Evolutionary conservation across 2,113 vertebrate species (phyloP), one percentile per base, ranked within the genome.

Genomic region (Vulpes lagopus): DNA sequence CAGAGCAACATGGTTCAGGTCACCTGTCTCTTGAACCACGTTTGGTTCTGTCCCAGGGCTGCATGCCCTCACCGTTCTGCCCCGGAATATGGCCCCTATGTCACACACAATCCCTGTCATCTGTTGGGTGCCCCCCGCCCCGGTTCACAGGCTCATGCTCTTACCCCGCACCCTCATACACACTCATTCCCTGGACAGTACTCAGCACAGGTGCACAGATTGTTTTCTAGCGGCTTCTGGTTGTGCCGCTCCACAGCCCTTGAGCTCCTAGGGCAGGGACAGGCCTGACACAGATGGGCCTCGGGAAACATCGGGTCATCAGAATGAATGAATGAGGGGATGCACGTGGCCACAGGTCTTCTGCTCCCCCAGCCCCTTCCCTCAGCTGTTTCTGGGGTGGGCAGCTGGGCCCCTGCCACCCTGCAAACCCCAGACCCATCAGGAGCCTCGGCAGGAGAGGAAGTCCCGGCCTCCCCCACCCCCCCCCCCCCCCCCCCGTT

Each of bases 281-380:
- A 5, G 35, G 25, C 55, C 53, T 1, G 14, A 35, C 55, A 11
- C 22, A 0, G 1, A 12, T 0, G 19, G 9, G n/a, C 38, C 71
- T 80, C 38, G 0, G 16, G 73, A 73, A 43, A 64, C 22, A 0
- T 20, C 3, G 35, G 74, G 74, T 30, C 74, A 17, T 10, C 32
- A 38, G n/a, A 49, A 20, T 19, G 51, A 60, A 12, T 51, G 71
- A 49, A 30, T 30, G 8, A 59, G 0, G 11, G 43, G 12, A 11
- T 1, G 11, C 0, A 0, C 0, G 0, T 27, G 35, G 32, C 11
- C 2, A 2, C 2, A 3, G 27, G 86, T 16, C 30, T 1, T 23
- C 76, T 8, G 35, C 65, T 10, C 0, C 16, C 11, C 12, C 2
- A 11, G 38, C 19, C 51, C 79, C 25, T 9, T 1, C 3, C 0